phyloP scores from a whole-genome alignment of 2,888 invertebrate genomes.

The Caenorhabditis angaria region DNA sequence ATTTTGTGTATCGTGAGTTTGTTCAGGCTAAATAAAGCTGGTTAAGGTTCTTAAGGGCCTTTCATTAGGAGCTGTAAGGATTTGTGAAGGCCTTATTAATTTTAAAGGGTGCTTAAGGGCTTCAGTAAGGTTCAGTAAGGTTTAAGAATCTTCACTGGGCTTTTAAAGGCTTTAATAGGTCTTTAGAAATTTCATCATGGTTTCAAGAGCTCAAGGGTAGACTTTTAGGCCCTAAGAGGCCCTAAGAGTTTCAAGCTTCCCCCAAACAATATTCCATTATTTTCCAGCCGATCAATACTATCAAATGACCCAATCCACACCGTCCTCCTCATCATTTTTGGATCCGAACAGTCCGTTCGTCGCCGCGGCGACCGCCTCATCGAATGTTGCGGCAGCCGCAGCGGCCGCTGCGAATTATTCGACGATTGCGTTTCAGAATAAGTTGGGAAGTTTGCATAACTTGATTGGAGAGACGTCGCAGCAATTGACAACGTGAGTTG shows the following conservation, averaged over 20 bases:
- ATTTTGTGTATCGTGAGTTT: too few species aligned
- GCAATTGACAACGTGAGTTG: slow-evolving; percentile 8
- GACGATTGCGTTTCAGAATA: slow-evolving; percentile 23
- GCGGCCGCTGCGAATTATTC: neutral
- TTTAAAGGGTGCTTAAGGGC: too few species aligned
- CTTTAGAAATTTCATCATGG: too few species aligned
- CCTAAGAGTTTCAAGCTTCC: neutral
- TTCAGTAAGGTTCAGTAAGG: too few species aligned
- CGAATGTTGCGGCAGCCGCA: neutral
- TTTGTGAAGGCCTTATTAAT: too few species aligned
- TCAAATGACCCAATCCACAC: slow-evolving; percentile 28
- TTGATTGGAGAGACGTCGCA: slow-evolving; percentile 16
- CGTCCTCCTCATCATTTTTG: slow-evolving; percentile 32
- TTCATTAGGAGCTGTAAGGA: too few species aligned
- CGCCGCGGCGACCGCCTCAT: neutral
- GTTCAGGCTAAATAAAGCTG: too few species aligned
- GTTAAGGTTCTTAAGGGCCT: too few species aligned
- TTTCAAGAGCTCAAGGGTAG: neutral
- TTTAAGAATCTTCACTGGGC: too few species aligned
- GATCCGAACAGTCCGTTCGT: slow-evolving; percentile 18
- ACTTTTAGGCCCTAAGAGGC: neutral
- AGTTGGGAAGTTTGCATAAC: slow-evolving; percentile 23
- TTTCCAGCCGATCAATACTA: slow-evolving; percentile 47
- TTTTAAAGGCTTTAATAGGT: too few species aligned
- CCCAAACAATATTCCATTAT: too few species aligned